Conservation (phyloP, 2,797 vertebrate species). For the Zonotrichia albicollis region DNA sequence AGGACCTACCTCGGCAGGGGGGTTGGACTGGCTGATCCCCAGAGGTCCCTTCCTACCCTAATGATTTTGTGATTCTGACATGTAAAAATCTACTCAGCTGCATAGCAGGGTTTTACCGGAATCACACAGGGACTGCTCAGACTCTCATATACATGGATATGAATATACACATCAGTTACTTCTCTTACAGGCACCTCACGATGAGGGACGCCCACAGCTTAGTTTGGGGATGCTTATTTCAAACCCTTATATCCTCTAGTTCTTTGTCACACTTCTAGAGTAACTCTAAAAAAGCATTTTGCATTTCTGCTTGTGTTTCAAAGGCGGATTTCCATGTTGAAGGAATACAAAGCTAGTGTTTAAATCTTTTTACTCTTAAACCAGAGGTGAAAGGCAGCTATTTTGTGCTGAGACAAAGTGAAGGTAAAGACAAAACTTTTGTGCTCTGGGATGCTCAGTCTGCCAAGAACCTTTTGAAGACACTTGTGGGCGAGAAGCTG, state of each 20-base stretch:
- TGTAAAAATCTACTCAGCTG: not conserved
- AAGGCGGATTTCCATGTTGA: not conserved
- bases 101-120: not conserved
- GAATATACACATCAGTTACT: not conserved
- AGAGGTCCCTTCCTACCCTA: not conserved
- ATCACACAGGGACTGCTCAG: not conserved
- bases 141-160: not conserved
- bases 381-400: not conserved
- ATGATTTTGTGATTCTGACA: not conserved
- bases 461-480: constrained; percentile 56
- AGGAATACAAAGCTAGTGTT: not conserved
- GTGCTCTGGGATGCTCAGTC: constrained; percentile 25
- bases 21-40: not conserved
- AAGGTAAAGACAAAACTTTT: constrained; percentile 45
- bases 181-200: not conserved
- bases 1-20: not conserved
- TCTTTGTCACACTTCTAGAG: not conserved
- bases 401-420: constrained; percentile 20
- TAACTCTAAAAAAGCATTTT: not conserved
- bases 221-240: constrained; percentile 18
- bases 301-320: not conserved
- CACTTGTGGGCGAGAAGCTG: constrained; percentile 48
- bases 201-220: not conserved
- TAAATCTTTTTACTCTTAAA: constrained; percentile 4
- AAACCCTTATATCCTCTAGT: not conserved